These are phyloP conservation scores for Salvator merianae DNA, from an alignment of 2,113 vertebrate genomes.

Conservation along the genomic window DNA sequence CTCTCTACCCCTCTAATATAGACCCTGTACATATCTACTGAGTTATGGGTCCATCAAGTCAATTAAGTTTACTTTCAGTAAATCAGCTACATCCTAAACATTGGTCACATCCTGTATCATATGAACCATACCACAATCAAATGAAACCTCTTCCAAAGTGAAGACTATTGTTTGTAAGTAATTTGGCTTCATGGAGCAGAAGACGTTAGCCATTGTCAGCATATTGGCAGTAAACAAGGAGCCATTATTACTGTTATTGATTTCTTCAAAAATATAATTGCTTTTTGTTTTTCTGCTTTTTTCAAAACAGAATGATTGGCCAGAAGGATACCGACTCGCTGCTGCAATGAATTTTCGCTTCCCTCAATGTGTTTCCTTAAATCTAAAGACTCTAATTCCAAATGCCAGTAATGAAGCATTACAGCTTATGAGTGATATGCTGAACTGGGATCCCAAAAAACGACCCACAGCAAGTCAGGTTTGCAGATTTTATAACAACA, in stretches of 20 bases:
- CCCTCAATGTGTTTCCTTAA: constrained; percentile 93
- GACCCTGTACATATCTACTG: not conserved
- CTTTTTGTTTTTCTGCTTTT: constrained; percentile 24
- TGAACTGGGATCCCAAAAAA: constrained; percentile 96
- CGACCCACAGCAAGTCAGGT: constrained; percentile 94
- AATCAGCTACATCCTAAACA: not conserved
- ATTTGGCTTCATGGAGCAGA: not conserved
- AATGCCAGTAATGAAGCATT: constrained; percentile 94
- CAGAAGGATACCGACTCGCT: constrained; percentile 93
- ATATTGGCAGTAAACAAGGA: not conserved
- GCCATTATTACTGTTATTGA: not conserved
- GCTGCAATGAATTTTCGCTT: constrained; percentile 96
- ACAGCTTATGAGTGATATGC: constrained; percentile 87
- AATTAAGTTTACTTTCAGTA: no score
- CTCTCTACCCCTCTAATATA: no score
- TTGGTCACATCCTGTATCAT: not conserved
- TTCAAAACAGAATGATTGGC: constrained; percentile 87
- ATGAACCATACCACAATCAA: not conserved
- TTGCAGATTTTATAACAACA: constrained; percentile 5
- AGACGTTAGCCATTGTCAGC: no score
- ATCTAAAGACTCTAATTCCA: constrained; percentile 94
- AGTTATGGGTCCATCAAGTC: not conserved
- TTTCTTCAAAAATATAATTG: not conserved
- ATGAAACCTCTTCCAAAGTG: not conserved
- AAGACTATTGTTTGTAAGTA: not conserved